A percentile compares a stretch with the other conserved stretches of the same genome.
These are phyloP conservation scores for Pentalonia nigronervosa DNA, from an alignment of 1,140 invertebrate genomes.

Conservation along the genomic window DNA sequence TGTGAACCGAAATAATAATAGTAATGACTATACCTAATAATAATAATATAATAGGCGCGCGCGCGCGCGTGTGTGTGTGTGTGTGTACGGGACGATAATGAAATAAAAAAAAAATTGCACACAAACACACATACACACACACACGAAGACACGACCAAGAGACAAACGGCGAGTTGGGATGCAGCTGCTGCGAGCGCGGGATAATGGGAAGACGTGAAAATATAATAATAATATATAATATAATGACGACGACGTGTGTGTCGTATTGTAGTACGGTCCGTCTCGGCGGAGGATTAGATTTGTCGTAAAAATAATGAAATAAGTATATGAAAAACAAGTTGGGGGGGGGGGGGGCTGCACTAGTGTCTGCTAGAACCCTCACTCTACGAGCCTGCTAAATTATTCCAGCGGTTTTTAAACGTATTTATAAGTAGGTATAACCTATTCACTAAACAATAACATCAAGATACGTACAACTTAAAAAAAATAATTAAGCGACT, in stretches of 20 bases:
- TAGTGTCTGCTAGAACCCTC: no score
- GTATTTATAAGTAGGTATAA: no score
- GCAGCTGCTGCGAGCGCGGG: background rate
- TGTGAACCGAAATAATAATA: slow-evolving; percentile 47
- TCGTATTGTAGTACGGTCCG: background rate
- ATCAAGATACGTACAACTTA: no score
- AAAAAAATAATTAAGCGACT: no score
- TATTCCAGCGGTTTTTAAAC: no score
- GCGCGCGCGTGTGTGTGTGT: background rate
- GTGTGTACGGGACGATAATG: background rate
- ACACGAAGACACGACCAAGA: background rate
- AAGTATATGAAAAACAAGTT: no score
- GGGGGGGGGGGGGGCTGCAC: no score
- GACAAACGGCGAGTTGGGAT: background rate
- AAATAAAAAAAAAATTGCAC: background rate
- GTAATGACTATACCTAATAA: slow-evolving; percentile 40
- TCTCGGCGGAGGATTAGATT: background rate
- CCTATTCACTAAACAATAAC: no score
- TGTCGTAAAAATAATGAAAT: background rate
- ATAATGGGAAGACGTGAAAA: slow-evolving; percentile 51
- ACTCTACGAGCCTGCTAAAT: no score
- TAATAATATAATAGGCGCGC: background rate
- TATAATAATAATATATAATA: background rate
- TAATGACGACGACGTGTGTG: background rate
- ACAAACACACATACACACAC: background rate